phyloP scores from a whole-genome alignment of 2,113 vertebrate species.

The Mustelus asterias region DNA sequence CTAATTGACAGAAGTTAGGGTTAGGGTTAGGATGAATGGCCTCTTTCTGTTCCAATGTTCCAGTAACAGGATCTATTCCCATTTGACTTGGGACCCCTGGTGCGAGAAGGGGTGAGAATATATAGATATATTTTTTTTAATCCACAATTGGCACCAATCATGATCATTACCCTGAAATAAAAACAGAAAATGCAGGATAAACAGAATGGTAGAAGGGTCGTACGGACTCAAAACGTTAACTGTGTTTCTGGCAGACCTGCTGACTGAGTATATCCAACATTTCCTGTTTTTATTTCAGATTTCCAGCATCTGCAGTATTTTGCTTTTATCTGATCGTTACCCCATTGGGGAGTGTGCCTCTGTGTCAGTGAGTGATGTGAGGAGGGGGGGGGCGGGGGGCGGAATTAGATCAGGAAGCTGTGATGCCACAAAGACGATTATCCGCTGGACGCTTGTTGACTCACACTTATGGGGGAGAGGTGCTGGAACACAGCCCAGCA shows the following conservation, averaged over 20 bases:
- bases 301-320: no score
- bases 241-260: no score
- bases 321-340: no score
- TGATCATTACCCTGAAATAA: no score
- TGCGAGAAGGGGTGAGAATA: not conserved
- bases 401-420: not conserved
- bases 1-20: not conserved
- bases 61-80: not conserved
- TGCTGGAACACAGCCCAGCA: not conserved
- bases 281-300: no score
- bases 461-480: not conserved
- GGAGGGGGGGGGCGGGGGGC: no score
- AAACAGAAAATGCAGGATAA: no score
- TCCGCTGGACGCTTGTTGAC: not conserved
- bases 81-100: not conserved
- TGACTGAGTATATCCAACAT: no score
- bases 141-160: not conserved
- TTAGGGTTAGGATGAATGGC: not conserved
- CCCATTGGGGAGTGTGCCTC: not conserved
- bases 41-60: not conserved
- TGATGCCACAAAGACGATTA: not conserved
- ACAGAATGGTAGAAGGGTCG: no score
- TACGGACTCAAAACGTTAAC: no score
- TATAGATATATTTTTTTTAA: not conserved
- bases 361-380: not conserved